phyloP scores from a whole-genome alignment of 2,888 invertebrate genomes.

The Drosophila fulvimacula region DNA sequence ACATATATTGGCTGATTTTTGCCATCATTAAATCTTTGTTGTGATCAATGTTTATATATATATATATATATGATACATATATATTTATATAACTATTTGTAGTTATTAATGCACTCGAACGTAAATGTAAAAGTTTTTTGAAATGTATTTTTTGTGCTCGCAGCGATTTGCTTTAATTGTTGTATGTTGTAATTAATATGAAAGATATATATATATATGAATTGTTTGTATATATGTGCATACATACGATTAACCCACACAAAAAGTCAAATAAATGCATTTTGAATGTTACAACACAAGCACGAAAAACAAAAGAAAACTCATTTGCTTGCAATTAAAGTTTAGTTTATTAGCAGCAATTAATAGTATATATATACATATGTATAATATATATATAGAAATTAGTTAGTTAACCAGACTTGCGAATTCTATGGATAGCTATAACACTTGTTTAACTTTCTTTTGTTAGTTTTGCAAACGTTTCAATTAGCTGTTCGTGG shows the following conservation, averaged over 20 bases:
- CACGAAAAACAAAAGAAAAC: not conserved
- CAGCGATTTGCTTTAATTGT: constrained; percentile 55
- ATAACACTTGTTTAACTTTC: not conserved
- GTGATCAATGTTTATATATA: constrained; percentile 48
- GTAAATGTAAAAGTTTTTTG: constrained; percentile 14
- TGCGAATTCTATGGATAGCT: constrained; percentile 18
- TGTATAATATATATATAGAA: constrained; percentile 3
- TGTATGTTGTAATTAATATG: constrained; percentile 60
- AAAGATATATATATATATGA: constrained; percentile 4
- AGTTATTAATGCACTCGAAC: constrained; percentile 3
- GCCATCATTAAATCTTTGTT: constrained; percentile 26
- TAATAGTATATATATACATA: constrained; percentile 15
- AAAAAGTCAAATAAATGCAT: constrained; percentile 40
- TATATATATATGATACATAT: constrained; percentile 17
- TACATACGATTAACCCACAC: constrained; percentile 5
- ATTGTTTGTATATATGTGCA: constrained; percentile 42
- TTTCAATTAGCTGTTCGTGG: constrained; percentile 4
- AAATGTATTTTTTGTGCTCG: constrained; percentile 44
- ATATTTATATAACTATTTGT: constrained; percentile 8
- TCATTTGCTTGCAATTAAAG: constrained; percentile 10
- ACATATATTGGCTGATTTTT: constrained; percentile 1
- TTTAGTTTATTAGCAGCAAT: constrained; percentile 31
- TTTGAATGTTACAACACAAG: constrained; percentile 33
- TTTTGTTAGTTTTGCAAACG: not conserved
- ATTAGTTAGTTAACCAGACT: constrained; percentile 5